Evolutionary conservation across 2,888 invertebrate species (phyloP).

Genomic region (Brenthis ino): DNA sequence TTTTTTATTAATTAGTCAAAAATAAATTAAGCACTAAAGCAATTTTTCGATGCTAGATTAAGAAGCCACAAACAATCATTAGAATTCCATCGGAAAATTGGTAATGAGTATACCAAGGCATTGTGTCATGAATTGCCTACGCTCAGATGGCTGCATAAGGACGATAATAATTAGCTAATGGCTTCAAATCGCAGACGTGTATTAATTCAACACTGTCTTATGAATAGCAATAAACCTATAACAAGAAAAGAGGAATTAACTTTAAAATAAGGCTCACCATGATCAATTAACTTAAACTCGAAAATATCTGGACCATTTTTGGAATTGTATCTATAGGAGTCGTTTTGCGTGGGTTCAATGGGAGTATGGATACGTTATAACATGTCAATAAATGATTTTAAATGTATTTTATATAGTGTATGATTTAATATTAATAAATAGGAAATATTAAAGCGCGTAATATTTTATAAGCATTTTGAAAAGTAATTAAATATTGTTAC

Average conservation of each 20-base stretch:
- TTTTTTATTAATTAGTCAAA: too few relatives aligned
- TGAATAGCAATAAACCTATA: slow-evolving; percentile 7
- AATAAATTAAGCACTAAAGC: too few relatives aligned
- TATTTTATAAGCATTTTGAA: slow-evolving; percentile 11
- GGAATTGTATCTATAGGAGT: slow-evolving; percentile 25
- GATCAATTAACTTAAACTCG: slow-evolving; percentile 41
- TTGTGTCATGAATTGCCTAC: slow-evolving; percentile 3
- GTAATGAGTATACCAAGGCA: background rate
- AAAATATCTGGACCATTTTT: slow-evolving; percentile 41
- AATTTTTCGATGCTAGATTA: too few relatives aligned
- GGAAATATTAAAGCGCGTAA: slow-evolving; percentile 1
- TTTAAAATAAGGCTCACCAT: slow-evolving; percentile 40
- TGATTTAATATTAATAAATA: background rate
- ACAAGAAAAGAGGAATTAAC: slow-evolving; percentile 5
- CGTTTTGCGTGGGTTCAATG: slow-evolving; percentile 54
- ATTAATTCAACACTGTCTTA: background rate
- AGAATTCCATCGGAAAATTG: background rate
- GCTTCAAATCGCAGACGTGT: slow-evolving; percentile 11
- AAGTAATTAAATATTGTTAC: slow-evolving; percentile 36
- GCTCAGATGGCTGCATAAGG: slow-evolving; percentile 24
- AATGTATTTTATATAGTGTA: background rate
- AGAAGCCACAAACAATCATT: too few relatives aligned
- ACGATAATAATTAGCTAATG: slow-evolving; percentile 12
- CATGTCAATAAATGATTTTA: background rate
- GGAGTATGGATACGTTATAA: slow-evolving; percentile 2